These are phyloP conservation scores for Ctenosaura bakeri DNA, from an alignment of 2,797 vertebrate species.

Conservation along the genomic window DNA sequence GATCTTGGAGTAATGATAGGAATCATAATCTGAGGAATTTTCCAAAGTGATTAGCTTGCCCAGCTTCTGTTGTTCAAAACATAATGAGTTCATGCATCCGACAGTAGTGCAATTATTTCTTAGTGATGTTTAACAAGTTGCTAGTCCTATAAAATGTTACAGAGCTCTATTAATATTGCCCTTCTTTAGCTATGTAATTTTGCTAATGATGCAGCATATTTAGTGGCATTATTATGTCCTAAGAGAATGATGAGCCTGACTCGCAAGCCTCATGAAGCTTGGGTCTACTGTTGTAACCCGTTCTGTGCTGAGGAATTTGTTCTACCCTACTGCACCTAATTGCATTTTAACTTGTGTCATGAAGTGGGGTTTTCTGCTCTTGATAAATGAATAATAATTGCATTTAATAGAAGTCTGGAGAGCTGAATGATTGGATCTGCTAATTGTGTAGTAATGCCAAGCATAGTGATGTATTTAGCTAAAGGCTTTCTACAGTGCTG, in stretches of 20 bases:
- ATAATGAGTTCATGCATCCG: slow-evolving; percentile 67
- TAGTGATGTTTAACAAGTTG: slow-evolving; percentile 76
- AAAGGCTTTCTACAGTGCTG: slow-evolving; percentile 60
- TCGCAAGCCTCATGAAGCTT: slow-evolving; percentile 40
- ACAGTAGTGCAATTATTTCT: slow-evolving; percentile 75
- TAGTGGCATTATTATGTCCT: slow-evolving; percentile 67
- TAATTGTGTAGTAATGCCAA: slow-evolving; percentile 64
- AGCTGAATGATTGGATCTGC: slow-evolving; percentile 70
- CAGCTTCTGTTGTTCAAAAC: slow-evolving; percentile 56
- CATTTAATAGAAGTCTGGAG: slow-evolving; percentile 70
- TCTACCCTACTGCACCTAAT: slow-evolving; percentile 65
- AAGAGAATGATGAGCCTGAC: slow-evolving; percentile 63
- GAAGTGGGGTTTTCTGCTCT: slow-evolving; percentile 57
- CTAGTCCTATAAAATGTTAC: slow-evolving; percentile 75
- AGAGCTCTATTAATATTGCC: slow-evolving; percentile 76
- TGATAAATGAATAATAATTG: slow-evolving; percentile 75
- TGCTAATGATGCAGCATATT: slow-evolving; percentile 77
- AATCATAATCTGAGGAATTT: background rate
- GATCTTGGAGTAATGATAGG: fast-evolving
- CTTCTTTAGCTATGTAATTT: slow-evolving; percentile 79
- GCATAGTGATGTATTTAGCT: slow-evolving; percentile 64
- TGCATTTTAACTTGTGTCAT: slow-evolving; percentile 61
- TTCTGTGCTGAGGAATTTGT: slow-evolving; percentile 48
- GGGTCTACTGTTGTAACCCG: slow-evolving; percentile 20
- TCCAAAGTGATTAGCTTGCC: slow-evolving; percentile 35